Evolutionary conservation across 2,113 vertebrate species (phyloP).

Genomic region (Actenoides lindsayi): DNA sequence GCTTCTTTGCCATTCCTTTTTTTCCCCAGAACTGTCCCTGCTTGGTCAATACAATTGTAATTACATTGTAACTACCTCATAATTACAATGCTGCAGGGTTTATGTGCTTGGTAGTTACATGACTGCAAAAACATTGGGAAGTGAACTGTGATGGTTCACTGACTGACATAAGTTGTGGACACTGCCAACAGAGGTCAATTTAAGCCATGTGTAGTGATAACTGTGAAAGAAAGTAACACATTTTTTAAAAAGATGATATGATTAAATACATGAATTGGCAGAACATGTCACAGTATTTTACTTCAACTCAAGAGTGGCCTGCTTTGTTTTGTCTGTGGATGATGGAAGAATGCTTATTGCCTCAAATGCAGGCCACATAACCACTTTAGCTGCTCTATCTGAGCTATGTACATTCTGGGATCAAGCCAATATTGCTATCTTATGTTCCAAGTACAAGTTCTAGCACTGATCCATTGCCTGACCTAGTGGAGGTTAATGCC

Average conservation of each 20-base stretch:
- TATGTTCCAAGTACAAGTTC: rapidly evolving
- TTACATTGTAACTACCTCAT: not conserved
- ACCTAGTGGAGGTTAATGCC: not conserved
- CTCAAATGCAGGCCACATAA: not conserved
- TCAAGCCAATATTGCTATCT: not conserved
- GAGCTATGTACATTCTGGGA: not conserved
- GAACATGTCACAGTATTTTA: not conserved
- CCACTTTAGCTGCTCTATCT: not conserved
- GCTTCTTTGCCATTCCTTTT: not conserved
- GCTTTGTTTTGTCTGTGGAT: not conserved
- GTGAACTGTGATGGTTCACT: not conserved
- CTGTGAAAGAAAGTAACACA: not conserved
- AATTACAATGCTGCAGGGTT: not conserved
- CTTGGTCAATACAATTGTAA: not conserved
- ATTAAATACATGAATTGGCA: not conserved
- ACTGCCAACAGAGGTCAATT: not conserved
- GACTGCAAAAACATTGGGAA: not conserved
- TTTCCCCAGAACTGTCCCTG: not conserved
- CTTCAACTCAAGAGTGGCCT: not conserved
- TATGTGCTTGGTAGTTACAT: not conserved
- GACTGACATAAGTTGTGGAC: not conserved
- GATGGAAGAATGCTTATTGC: not conserved
- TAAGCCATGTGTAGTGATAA: not conserved
- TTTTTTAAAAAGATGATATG: rapidly evolving
- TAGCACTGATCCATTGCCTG: not conserved